Evolutionary conservation across 2,113 vertebrate genomes (phyloP).

Genomic region (Agelaius phoeniceus): DNA sequence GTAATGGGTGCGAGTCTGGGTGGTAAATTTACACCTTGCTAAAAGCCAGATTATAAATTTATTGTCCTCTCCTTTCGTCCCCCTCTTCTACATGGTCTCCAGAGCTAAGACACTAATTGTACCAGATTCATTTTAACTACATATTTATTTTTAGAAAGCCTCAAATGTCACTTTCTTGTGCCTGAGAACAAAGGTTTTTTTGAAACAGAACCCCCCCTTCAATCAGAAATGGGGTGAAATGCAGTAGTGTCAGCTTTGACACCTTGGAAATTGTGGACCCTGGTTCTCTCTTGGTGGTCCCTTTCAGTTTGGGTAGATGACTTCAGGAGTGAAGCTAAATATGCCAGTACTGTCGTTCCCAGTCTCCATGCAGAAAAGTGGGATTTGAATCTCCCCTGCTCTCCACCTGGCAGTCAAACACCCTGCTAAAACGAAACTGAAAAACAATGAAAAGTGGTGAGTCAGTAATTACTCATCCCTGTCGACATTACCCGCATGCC

Average conservation of each 20-base stretch:
- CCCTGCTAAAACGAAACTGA: background rate
- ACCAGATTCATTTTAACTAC: background rate
- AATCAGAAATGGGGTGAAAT: background rate
- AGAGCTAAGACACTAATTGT: background rate
- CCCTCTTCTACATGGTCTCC: background rate
- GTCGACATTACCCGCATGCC: background rate
- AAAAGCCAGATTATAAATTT: constrained; percentile 41
- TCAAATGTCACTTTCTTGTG: background rate
- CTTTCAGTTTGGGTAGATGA: background rate
- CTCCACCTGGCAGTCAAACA: background rate
- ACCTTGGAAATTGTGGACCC: background rate
- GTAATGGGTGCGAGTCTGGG: constrained; percentile 27
- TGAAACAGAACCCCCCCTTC: background rate
- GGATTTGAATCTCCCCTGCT: background rate
- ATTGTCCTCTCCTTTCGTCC: background rate
- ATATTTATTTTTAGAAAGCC: background rate
- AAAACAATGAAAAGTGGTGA: background rate
- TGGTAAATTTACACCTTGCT: constrained; percentile 31
- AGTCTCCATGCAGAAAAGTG: background rate
- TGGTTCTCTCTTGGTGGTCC: background rate
- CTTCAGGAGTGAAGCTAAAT: background rate
- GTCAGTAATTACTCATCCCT: background rate
- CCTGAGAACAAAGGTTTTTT: background rate
- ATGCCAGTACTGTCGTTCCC: background rate
- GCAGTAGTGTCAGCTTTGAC: background rate